phyloP scores from a whole-genome alignment of 2,888 invertebrate genomes.

The Caenorhabditis plicata region DNA sequence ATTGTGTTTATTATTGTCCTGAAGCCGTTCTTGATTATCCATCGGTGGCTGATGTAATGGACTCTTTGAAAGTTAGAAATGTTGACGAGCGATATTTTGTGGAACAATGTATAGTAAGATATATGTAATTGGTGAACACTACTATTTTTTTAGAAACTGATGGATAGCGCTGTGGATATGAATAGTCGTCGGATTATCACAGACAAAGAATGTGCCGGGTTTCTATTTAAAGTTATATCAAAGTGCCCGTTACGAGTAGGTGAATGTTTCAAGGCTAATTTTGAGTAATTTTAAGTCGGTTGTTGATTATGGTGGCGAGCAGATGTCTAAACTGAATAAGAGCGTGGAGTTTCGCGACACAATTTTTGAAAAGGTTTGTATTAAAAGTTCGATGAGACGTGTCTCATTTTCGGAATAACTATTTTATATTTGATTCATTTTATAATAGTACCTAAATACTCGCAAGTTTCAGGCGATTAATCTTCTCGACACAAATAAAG shows the following conservation, averaged over 20 bases:
- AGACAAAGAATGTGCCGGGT: not conserved
- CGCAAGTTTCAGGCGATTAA: constrained; percentile 1
- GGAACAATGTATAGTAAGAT: constrained; percentile 1
- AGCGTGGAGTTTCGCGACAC: constrained; percentile 5
- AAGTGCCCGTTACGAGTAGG: constrained; percentile 20
- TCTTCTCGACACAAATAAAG: constrained; percentile 4
- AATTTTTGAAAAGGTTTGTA: constrained; percentile 14
- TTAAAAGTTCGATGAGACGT: not conserved
- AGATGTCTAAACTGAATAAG: not conserved
- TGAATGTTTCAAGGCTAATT: not conserved
- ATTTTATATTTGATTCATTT: not conserved
- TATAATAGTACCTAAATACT: not conserved
- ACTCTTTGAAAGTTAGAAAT: constrained; percentile 4
- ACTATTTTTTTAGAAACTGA: no score
- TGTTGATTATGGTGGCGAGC: constrained; percentile 19
- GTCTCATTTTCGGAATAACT: not conserved
- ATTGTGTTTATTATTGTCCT: not conserved
- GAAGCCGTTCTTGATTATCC: constrained; percentile 6
- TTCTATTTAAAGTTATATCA: constrained; percentile 11
- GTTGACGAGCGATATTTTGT: constrained; percentile 18
- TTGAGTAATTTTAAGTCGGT: constrained; percentile 9
- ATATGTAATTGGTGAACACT: not conserved
- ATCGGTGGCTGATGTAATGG: constrained; percentile 28
- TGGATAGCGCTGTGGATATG: no score
- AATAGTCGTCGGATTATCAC: constrained; percentile 1